These are phyloP conservation scores for Alligator mississippiensis DNA, from an alignment of 2,113 vertebrate species.

Conservation along the genomic window DNA sequence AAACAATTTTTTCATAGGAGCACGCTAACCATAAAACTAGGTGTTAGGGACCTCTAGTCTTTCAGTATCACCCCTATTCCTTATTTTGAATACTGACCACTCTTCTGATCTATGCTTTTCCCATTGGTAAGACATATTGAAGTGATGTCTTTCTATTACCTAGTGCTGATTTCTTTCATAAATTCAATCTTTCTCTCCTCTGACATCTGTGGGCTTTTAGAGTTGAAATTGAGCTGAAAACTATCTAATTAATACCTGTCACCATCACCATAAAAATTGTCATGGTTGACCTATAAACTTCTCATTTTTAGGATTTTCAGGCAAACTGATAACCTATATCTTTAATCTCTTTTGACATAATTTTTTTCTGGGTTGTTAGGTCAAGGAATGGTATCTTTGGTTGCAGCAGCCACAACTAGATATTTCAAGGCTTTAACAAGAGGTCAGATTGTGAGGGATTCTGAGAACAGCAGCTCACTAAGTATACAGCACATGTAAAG, in stretches of 20 bases:
- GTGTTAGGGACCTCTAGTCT: neutral
- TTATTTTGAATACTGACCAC: neutral
- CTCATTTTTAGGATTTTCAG: neutral
- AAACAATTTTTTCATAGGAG: neutral
- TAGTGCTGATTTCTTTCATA: neutral
- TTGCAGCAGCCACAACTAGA: neutral
- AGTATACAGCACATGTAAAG: neutral
- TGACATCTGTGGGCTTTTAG: neutral
- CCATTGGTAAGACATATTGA: neutral
- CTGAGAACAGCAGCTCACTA: neutral
- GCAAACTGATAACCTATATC: neutral
- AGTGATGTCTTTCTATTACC: neutral
- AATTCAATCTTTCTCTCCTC: neutral
- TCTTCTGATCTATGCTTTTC: neutral
- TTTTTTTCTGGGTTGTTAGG: neutral
- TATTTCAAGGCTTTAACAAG: neutral
- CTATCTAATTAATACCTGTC: neutral
- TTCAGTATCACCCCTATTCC: neutral
- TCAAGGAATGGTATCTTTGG: neutral
- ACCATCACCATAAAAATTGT: neutral
- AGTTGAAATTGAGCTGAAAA: neutral
- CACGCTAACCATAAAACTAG: neutral
- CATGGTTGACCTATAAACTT: neutral
- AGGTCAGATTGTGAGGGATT: rapidly evolving
- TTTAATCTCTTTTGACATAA: neutral